Evolutionary conservation across 2,888 invertebrate species (phyloP), one percentile per base, ranked within the genome.

Genomic region (Plebejus melissa): DNA sequence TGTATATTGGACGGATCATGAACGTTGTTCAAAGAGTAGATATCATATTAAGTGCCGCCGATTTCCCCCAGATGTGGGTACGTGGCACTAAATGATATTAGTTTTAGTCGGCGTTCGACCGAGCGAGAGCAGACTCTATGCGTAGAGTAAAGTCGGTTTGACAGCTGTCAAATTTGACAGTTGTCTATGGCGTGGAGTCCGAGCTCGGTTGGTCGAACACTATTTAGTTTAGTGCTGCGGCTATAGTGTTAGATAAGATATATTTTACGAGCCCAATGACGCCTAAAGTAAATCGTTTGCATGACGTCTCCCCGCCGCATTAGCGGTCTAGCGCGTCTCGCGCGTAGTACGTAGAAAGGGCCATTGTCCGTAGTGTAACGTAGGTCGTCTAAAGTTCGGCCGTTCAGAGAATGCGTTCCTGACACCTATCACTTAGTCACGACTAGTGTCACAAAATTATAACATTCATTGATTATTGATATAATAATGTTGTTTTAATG

Each of bases 1-100:
- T 72, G 72, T 72, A 72, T 72, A 72, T 72, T 72, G 50, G 50
- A 72, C 50, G 72, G 50, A 50, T 72, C 72, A 78, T 65, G 75
- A 79, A 77, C 74, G 79, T 78, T 79, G 80, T 81, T 81, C 80
- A 80, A 75, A 79, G 76, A 79, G 80, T 81, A 81, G 80, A 80
- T 80, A 81, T 81, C 80, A 80, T 81, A 80, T 28, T 77, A 81
- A 80, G 81, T 80, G 79, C 77, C 77, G 69, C 76, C 75, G 78
- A 36, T 70, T 71, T 77, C 71, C 79, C 75, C 22, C 50, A n/a
- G 69, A 32, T 38, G 74, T 60, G 75, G 78, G 77, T 74, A 60
- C 78, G 80, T 77, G 74, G 76, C 79, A 78, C 79, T 80, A 80
- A 79, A 80, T 80, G 80, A 77, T 80, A 79, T 80, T 80, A 80